Base-by-base conservation (phyloP, 2,113 vertebrate genomes). In the Mormyrus lacerda region DNA sequence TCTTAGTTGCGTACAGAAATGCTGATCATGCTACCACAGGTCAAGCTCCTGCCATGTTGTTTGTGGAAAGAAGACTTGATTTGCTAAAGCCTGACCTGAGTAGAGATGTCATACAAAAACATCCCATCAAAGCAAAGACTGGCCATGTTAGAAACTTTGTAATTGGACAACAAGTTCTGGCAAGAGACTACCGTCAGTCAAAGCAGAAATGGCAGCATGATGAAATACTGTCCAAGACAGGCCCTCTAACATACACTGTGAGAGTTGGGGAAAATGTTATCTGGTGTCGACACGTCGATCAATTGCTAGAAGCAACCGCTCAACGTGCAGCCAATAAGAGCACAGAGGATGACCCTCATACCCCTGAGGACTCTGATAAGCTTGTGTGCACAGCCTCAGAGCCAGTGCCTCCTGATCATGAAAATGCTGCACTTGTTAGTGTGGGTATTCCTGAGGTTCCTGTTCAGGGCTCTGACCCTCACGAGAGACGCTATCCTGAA, bases 1-100 rank as follows among this genome's bases (percentile, higher is more conserved):
- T 90, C 39, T 47, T 90, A 45, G 24, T 88, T 19, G 87, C 79
- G 2, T 89, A 89, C 35, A 0, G 47, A 79, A 90, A 87, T 47
- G 53, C 83, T 10, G 53, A 31, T n/a, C 86, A 88, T 21, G 31
- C 73, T 17, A 88, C 39, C 15, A 83, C 51, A 15, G 89, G 69
- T 47, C 69, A 82, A 47, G 82, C 69, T 4, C 48, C 86, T 31
- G 69, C 69, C 0, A 58, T 90, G 35, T 86, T 88, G 8, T 88
- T 88, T 51, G 24, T 90, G 48, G 89, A 48, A 39, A 61, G 73
- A 21, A 39, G 4, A 53, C 21, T 90, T 31, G 87, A 90, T 27
- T 27, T 89, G 45, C 7, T 79, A 17, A 90, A 53, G 4, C 85
- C 89, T 65, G 89, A 86, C 89, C 15, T 89, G 13, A 7, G 15